These are phyloP conservation scores for Dasypogon diadema DNA, from an alignment of 2,888 invertebrate genomes.

Conservation along the genomic window DNA sequence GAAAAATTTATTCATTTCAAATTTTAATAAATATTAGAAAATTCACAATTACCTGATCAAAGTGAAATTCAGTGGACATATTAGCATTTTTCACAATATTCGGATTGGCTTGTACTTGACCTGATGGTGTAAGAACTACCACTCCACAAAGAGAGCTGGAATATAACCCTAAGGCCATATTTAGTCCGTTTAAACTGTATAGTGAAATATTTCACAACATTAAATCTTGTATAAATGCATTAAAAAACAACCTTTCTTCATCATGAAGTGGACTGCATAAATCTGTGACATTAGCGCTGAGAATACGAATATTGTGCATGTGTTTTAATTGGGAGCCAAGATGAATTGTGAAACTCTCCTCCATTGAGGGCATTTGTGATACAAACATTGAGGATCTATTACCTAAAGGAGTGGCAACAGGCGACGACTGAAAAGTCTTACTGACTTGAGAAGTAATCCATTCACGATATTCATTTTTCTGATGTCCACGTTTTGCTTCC, in stretches of 20 bases:
- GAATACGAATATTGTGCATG: slow-evolving; percentile 95
- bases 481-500: slow-evolving; percentile 85
- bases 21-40: too few species aligned
- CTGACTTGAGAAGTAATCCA: slow-evolving; percentile 78
- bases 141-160: slow-evolving; percentile 90
- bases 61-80: slow-evolving; percentile 93
- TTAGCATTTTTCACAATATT: slow-evolving; percentile 67
- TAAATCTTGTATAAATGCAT: too few species aligned
- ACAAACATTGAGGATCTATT: slow-evolving; percentile 69
- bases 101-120: slow-evolving; percentile 66
- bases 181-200: slow-evolving; percentile 72
- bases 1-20: slow-evolving; percentile 4
- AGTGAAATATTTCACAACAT: slow-evolving; percentile 1
- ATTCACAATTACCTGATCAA: slow-evolving; percentile 70
- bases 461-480: slow-evolving; percentile 86
- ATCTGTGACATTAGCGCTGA: slow-evolving; percentile 87
- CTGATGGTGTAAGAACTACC: slow-evolving; percentile 78
- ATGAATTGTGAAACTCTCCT: slow-evolving; percentile 98
- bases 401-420: slow-evolving; percentile 64
- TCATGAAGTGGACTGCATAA: slow-evolving; percentile 75
- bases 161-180: slow-evolving; percentile 94
- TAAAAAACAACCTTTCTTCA: slow-evolving; percentile 64
- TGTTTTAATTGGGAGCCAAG: slow-evolving; percentile 98
- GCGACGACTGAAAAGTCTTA: slow-evolving; percentile 65
- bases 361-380: slow-evolving; percentile 72